A percentile compares a stretch with the other conserved stretches of the same genome.
phyloP scores from a whole-genome alignment of 92 coral and sea anemone genomes.

The Hydrozoanthus gracilis region DNA sequence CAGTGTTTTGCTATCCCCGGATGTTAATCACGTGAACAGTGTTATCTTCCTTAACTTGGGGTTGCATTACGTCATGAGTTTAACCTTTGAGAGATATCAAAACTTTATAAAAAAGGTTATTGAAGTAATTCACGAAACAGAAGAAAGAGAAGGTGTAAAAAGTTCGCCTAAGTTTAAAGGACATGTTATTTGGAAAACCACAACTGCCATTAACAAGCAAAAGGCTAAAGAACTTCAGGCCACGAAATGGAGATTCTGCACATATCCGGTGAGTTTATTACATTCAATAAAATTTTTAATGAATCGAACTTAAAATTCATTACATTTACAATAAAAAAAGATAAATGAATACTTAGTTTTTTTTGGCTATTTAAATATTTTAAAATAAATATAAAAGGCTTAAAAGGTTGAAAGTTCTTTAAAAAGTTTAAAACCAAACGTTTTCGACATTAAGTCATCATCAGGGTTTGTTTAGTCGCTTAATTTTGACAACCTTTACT shows the following conservation, averaged over 20 bases:
- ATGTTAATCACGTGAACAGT: conserved; percentile 74
- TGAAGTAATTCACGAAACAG: conserved; percentile 23
- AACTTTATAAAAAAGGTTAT: conserved; percentile 19
- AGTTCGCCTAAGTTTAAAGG: conserved; percentile 31
- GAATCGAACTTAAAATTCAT: not conserved
- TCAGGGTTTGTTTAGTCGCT: too few relatives aligned
- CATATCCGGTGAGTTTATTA: conserved; percentile 52
- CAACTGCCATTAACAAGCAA: conserved; percentile 32
- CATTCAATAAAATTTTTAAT: not conserved
- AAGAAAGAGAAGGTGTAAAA: not conserved
- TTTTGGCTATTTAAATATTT: not conserved
- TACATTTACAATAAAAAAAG: not conserved
- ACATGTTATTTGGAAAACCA: conserved; percentile 41
- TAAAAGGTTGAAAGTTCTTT: too few relatives aligned
- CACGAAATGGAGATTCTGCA: conserved; percentile 73
- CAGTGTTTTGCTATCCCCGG: conserved; percentile 61
- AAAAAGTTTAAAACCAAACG: not conserved
- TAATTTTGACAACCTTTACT: too few relatives aligned
- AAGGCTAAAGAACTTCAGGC: conserved; percentile 53
- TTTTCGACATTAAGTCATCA: too few relatives aligned
- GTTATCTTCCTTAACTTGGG: conserved; percentile 42
- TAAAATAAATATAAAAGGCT: too few relatives aligned
- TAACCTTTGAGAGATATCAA: conserved; percentile 39
- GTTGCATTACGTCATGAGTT: conserved; percentile 46
- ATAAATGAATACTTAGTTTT: not conserved